These are phyloP conservation scores for Coptodon rendalli DNA, from an alignment of 2,113 vertebrate genomes.

Conservation along the genomic window DNA sequence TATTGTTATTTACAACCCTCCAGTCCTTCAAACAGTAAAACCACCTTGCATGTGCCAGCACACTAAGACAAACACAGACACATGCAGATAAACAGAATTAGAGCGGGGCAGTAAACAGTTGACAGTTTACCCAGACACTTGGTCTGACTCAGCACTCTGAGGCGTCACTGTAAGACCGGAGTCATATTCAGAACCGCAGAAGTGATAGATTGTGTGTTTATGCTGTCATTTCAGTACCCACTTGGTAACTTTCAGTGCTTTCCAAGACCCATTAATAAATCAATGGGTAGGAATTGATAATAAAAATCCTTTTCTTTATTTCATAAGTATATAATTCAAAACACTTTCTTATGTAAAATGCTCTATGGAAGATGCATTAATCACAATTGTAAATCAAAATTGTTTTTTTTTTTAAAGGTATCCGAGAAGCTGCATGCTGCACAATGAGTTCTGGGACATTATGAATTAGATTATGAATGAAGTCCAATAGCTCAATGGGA, in stretches of 20 bases:
- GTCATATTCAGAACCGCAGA: neutral
- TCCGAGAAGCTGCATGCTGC: neutral
- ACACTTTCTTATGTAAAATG: neutral
- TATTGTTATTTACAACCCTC: neutral
- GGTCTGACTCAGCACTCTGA: slow-evolving; percentile 5
- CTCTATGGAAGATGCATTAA: neutral
- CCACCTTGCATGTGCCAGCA: slow-evolving; percentile 6
- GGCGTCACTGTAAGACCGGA: neutral
- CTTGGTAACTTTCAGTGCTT: neutral
- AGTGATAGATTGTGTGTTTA: neutral
- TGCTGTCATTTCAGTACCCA: neutral
- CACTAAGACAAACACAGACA: slow-evolving; percentile 36
- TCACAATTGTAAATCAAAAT: neutral
- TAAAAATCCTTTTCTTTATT: neutral
- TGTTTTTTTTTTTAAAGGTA: neutral
- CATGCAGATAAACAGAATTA: slow-evolving; percentile 33
- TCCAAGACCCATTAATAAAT: neutral
- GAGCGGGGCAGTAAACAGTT: slow-evolving; percentile 36
- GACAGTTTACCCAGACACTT: slow-evolving; percentile 28
- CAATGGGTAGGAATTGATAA: neutral
- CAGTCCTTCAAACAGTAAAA: neutral
- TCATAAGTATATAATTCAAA: neutral
- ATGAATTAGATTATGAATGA: neutral
- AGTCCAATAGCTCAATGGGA: neutral
- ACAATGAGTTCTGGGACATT: neutral